Evolutionary conservation across 2,888 invertebrate genomes (phyloP), one percentile per base, ranked within the genome.

Genomic region (Anodontia alba): DNA sequence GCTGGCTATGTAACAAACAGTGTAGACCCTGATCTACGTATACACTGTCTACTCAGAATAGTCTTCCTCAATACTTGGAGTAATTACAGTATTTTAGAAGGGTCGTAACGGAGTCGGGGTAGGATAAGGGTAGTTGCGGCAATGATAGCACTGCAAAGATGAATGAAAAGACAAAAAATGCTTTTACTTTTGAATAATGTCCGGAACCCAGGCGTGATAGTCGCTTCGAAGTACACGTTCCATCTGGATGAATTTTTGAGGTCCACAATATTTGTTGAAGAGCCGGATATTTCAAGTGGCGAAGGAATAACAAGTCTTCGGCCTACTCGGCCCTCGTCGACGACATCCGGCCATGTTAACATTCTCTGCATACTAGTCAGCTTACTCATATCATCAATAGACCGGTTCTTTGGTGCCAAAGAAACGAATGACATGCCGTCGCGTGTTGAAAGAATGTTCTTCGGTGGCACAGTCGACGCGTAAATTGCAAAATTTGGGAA

Each of bases 401-500:
- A 20, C 8, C 46, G 33, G 26, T 73, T 76, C 0, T 12, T 38
- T 3, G 49, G 15, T 1, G 42, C 23, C 20, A 84, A 36, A 0
- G 26, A 15, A 0, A 84, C 80, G 69, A 81, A 84, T 1, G 29
- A 33, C 20, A 81, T 42, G 12, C 43, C 20, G 10, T 74, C 46
- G 2, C 57, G n/a, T 2, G 84, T 84, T 29, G 73, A 73, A 1
- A 10, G 1, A 12, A 84, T 84, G 20, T 68, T 72, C 43, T 62
- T 67, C n/a, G 84, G 66, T 3, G 46, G 46, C 7, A 68, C 54
- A 3, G 31, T 54, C 0, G 29, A 10, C 1, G 84, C 71, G 26
- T 54, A 54, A 1, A 78, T 49, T 12, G 76, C 67, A 31, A 79
- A 84, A 23, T 74, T 67, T 12, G 81, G 81, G 38, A 62, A 67